Conservation (phyloP, 2,797 vertebrate genomes). For the Dendrocincla fuliginosa region DNA sequence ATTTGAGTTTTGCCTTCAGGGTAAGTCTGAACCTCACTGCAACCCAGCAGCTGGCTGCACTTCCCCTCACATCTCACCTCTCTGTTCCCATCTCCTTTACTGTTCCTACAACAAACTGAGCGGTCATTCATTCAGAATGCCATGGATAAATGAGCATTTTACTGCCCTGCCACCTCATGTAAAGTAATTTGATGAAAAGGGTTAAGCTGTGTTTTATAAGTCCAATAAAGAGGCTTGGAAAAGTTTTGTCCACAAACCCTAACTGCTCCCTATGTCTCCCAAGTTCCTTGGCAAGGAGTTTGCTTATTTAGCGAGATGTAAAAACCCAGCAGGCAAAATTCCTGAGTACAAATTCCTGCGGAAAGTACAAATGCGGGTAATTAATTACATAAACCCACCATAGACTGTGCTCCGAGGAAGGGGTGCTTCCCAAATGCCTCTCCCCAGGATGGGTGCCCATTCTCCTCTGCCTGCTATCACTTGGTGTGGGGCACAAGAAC, state of each 20-base stretch:
- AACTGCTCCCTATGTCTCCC: fast-evolving
- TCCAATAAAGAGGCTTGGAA: background rate
- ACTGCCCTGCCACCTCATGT: background rate
- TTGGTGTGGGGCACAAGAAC: fast-evolving
- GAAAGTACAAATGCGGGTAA: background rate
- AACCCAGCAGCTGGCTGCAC: background rate
- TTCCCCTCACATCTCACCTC: background rate
- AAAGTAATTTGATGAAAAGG: background rate
- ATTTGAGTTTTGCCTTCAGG: background rate
- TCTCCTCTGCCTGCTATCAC: background rate
- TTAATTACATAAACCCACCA: background rate
- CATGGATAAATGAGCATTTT: background rate
- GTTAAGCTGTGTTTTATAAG: background rate
- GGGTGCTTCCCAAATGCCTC: background rate
- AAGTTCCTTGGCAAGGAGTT: background rate
- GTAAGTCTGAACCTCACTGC: background rate
- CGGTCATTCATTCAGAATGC: background rate
- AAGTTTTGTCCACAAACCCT: background rate
- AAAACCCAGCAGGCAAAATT: background rate
- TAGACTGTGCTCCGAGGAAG: background rate
- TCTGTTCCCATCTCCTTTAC: background rate
- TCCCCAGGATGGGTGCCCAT: background rate
- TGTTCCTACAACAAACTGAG: background rate
- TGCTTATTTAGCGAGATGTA: background rate
- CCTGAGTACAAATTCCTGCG: background rate